These are phyloP conservation scores for Sebastes vulpes DNA, from an alignment of 2,797 vertebrate species.

Conservation along the genomic window DNA sequence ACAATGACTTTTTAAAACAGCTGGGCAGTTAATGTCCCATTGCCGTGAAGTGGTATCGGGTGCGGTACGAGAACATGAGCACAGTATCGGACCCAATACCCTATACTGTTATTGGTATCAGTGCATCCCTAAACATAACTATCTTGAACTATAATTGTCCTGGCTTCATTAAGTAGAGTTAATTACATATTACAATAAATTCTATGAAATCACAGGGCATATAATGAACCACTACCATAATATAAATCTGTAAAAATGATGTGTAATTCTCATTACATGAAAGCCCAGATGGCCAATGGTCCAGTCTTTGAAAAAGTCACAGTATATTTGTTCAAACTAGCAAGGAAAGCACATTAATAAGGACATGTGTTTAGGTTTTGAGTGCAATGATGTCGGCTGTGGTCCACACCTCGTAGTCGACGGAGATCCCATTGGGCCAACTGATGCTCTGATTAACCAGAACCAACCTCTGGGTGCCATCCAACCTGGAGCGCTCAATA, in stretches of 20 bases:
- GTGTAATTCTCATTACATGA: not conserved
- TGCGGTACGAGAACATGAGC: too few relatives aligned
- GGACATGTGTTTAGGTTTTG: not conserved
- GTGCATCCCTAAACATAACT: not conserved
- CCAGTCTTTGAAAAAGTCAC: not conserved
- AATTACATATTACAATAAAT: not conserved
- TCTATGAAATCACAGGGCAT: not conserved
- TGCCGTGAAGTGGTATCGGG: too few relatives aligned
- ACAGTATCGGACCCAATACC: too few relatives aligned
- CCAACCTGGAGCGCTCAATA: slow-evolving; percentile 93
- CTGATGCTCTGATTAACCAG: slow-evolving; percentile 96
- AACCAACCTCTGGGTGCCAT: slow-evolving; percentile 92
- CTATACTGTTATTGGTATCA: too few relatives aligned
- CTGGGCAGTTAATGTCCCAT: too few relatives aligned
- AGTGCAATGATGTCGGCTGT: not conserved
- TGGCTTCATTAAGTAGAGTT: not conserved
- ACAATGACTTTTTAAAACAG: too few relatives aligned
- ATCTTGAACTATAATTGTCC: not conserved
- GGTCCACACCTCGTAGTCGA: slow-evolving; percentile 93
- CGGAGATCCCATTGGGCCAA: slow-evolving; percentile 97
- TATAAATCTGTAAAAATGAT: not conserved
- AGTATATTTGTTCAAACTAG: not conserved
- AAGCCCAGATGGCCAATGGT: not conserved
- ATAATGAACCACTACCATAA: not conserved
- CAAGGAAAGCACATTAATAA: not conserved